A percentile compares a stretch with the other conserved stretches of the same genome.
Conservation (phyloP, 1,140 invertebrate genomes). For the Drosophila orosa region DNA sequence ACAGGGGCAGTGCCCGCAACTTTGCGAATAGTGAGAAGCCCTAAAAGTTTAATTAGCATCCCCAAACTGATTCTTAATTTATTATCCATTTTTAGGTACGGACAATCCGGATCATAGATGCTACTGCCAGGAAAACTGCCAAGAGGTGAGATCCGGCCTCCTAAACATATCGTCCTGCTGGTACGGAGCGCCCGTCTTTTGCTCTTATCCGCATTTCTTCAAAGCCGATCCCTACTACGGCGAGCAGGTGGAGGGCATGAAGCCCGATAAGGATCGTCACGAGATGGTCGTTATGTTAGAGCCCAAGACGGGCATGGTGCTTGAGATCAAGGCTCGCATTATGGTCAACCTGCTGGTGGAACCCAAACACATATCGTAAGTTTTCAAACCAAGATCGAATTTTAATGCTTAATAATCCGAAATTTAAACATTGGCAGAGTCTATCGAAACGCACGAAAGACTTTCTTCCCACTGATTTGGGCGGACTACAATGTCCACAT, state of each 20-base stretch:
- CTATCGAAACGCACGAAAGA: constrained; percentile 85
- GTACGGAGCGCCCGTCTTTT: constrained; percentile 88
- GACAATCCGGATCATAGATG: constrained; percentile 59
- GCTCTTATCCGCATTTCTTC: constrained; percentile 94
- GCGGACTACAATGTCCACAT: constrained; percentile 88
- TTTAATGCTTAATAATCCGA: not conserved
- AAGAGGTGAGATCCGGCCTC: constrained; percentile 59
- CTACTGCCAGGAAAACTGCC: constrained; percentile 53
- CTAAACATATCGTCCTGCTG: constrained; percentile 63
- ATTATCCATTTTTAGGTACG: constrained; percentile 33
- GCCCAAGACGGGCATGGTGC: constrained; percentile 89
- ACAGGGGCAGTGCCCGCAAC: constrained; percentile 85
- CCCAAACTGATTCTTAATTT: not conserved
- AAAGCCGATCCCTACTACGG: constrained; percentile 89
- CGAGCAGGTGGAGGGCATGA: constrained; percentile 88
- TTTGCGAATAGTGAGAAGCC: constrained; percentile 86
- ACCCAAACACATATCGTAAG: constrained; percentile 84
- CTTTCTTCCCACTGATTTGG: constrained; percentile 91
- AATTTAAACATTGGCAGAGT: constrained; percentile 76
- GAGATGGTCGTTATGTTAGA: constrained; percentile 89
- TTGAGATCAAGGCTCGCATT: constrained; percentile 89
- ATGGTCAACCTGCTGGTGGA: constrained; percentile 90
- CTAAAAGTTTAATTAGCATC: not conserved
- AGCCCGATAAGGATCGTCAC: constrained; percentile 89
- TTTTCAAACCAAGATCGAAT: not conserved